Base-by-base conservation (phyloP, 37 sponge, comb jelly and placozoan species). In the Aphrocallistes beatrix region DNA sequence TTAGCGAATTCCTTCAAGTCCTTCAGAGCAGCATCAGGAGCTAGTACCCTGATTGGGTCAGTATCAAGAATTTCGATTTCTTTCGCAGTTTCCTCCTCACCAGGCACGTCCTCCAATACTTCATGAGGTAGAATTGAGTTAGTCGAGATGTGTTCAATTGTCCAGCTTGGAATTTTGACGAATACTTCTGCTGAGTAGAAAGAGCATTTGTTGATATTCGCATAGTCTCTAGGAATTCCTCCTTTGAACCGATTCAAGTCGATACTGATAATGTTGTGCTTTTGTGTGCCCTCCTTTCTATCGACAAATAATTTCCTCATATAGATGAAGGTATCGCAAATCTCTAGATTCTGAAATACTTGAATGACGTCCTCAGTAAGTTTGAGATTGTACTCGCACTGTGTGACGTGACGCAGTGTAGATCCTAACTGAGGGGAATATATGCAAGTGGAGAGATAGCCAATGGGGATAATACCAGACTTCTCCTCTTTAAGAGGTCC, bases 221-320 rank as follows among this genome's bases (percentile, higher is more conserved):
- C 39, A 16, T 51, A 36, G 6, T 30, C 50, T 6, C 23, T 21
- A 1, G 38, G 39, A n/a, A 84, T 37, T 1, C 82, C 51, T 0
- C 38, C 23, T 23, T 85, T 88, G 38, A 87, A 87, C 40, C 51
- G 36, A 3, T 83, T 89, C 1, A 91, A 42, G 83, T 91, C 91
- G 34, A 91, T 51, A 86, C 91, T 91, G 37, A 91, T 88, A 28
- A 81, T 50, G 83, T 86, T 82, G 39, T 47, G n/a, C n/a, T n/a
- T n/a, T n/a, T n/a, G n/a, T n/a, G n/a, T n/a, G n/a, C n/a, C n/a
- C 39, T 85, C 48, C 0, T 38, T 3, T 17, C 21, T 32, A 9
- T 34, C 37, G 16, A 36, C 36, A 37, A 8, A 37, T 84, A n/a
- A 39, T 38, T 75, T 85, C 23, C 81, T 60, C 75, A 60, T 3